Conservation (phyloP, 2,888 invertebrate species). For the Drosophila buzzatii region DNA sequence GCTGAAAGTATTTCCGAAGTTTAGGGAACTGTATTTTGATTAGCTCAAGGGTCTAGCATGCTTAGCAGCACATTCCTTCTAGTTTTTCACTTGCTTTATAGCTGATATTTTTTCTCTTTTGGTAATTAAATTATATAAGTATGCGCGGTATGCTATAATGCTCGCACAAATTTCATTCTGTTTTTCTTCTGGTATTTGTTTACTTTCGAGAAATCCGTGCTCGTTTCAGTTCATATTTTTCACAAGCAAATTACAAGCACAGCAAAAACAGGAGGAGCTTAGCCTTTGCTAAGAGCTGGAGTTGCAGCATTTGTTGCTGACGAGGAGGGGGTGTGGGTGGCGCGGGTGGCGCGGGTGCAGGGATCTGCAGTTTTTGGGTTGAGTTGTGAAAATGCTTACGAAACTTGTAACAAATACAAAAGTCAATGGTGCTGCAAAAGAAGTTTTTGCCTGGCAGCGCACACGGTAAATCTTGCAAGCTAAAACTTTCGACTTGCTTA, state of each 20-base stretch:
- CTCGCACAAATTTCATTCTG: conserved; percentile 13
- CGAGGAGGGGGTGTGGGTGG: conserved; percentile 7
- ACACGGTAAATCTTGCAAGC: conserved; percentile 78
- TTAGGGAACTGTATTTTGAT: conserved; percentile 57
- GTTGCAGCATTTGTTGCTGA: conserved; percentile 18
- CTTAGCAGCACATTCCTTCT: conserved; percentile 3
- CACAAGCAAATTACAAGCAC: conserved; percentile 72
- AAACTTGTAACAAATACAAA: conserved; percentile 76
- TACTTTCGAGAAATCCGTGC: conserved; percentile 65
- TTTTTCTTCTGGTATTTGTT: conserved; percentile 54
- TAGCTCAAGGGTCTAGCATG: conserved; percentile 1
- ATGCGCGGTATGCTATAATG: conserved; percentile 10
- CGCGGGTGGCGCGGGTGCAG: background rate
- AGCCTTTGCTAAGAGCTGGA: conserved; percentile 39
- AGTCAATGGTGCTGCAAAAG: conserved; percentile 80
- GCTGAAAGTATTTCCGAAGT: conserved; percentile 63
- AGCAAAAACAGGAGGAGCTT: conserved; percentile 66
- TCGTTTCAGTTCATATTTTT: conserved; percentile 69
- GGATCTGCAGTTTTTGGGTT: conserved; percentile 49
- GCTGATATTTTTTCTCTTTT: background rate
- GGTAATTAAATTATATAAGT: conserved; percentile 37
- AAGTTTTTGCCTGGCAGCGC: conserved; percentile 77
- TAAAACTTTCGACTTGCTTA: conserved; percentile 80
- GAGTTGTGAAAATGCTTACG: conserved; percentile 62
- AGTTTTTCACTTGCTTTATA: conserved; percentile 3